These are phyloP conservation scores for Coluber constrictor DNA, from an alignment of 2,797 vertebrate genomes.

Conservation along the genomic window DNA sequence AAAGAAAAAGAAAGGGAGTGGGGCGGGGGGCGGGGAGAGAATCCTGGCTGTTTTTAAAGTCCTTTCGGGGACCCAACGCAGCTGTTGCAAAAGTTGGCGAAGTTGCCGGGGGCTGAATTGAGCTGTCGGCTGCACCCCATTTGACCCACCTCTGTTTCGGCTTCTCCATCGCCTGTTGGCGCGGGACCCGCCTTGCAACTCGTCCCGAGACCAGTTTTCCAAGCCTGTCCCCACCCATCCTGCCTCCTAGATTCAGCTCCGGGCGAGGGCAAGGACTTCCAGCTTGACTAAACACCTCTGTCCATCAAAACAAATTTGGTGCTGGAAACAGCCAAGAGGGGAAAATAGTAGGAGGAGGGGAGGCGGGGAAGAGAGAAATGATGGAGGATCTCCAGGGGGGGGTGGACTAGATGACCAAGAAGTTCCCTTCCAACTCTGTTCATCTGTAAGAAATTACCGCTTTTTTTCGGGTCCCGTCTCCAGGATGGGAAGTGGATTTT, in stretches of 20 bases:
- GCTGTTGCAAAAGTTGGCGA: background rate
- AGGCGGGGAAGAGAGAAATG: background rate
- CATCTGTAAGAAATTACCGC: background rate
- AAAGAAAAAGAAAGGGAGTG: background rate
- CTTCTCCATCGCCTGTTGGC: background rate
- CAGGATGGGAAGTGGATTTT: background rate
- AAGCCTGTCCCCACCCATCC: background rate
- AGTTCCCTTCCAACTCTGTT: too few relatives aligned
- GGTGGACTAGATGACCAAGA: too few relatives aligned
- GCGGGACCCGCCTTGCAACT: background rate
- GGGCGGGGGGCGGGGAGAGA: too few relatives aligned
- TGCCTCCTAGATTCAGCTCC: conserved; percentile 1
- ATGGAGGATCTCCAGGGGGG: too few relatives aligned
- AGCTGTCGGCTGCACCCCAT: background rate
- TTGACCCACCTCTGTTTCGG: background rate
- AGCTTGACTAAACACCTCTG: background rate
- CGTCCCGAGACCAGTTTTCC: background rate
- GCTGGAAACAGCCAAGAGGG: background rate
- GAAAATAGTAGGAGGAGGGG: background rate
- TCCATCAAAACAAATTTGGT: background rate
- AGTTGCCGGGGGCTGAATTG: background rate
- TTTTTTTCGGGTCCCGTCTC: background rate
- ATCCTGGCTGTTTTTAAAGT: background rate
- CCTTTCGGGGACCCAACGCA: background rate
- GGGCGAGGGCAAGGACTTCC: background rate